Percentiles rank a stretch among this genome's conserved stretches.
Evolutionary conservation across 2,888 invertebrate species (phyloP).

Genomic region (Sphinx pinastri): DNA sequence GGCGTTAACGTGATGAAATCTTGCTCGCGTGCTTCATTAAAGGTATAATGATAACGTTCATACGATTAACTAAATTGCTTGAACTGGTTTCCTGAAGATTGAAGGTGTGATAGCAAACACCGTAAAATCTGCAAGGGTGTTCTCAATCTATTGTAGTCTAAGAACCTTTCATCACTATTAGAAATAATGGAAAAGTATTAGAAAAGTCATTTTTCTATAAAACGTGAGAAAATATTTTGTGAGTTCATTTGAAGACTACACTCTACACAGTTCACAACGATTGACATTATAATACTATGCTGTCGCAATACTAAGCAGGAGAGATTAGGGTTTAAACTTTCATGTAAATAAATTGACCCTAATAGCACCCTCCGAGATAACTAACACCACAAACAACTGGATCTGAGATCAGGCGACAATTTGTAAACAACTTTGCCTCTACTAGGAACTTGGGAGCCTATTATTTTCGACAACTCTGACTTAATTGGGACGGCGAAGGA

Average conservation of each 20-base stretch:
- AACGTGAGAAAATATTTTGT: too few species aligned
- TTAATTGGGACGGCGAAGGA: too few species aligned
- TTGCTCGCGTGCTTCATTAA: background rate
- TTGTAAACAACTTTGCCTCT: background rate
- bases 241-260: background rate
- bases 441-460: background rate
- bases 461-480: background rate
- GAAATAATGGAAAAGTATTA: too few species aligned
- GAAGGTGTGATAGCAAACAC: too few species aligned
- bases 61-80: background rate
- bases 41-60: background rate
- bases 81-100: background rate
- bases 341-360: background rate
- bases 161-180: too few species aligned
- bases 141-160: too few species aligned
- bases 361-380: background rate
- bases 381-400: slow-evolving; percentile 5
- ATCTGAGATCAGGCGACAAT: background rate
- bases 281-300: background rate
- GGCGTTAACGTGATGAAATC: slow-evolving; percentile 7
- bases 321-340: background rate
- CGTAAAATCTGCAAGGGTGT: too few species aligned
- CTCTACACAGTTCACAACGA: background rate
- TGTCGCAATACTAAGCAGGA: background rate
- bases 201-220: too few species aligned